These are phyloP conservation scores for Ovibos moschatus DNA, from an alignment of 2,113 vertebrate genomes.

Conservation along the genomic window DNA sequence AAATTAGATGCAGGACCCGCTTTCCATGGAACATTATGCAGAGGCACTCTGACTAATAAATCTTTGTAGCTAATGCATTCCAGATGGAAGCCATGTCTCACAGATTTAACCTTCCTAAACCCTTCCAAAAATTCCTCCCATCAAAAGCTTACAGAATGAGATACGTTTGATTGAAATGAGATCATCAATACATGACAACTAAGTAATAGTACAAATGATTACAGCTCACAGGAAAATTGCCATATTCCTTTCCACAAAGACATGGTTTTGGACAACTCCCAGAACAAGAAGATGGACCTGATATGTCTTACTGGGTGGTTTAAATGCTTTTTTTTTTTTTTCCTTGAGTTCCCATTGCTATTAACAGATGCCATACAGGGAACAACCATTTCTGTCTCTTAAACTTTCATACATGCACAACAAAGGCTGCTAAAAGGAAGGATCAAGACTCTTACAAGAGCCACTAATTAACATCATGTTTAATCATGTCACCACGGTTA, in stretches of 20 bases:
- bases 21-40: constrained; percentile 90
- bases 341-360: constrained; percentile 57
- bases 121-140: constrained; percentile 91
- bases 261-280: constrained; percentile 70
- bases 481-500: constrained; percentile 84
- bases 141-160: constrained; percentile 85
- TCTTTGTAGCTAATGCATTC: constrained; percentile 93
- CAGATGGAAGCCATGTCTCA: constrained; percentile 93
- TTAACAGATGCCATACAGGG: constrained; percentile 60
- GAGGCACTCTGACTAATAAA: constrained; percentile 92
- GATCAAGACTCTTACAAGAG: constrained; percentile 71
- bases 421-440: constrained; percentile 70
- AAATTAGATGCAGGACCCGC: constrained; percentile 87
- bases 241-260: constrained; percentile 74
- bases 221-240: constrained; percentile 78
- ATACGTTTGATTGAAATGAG: constrained; percentile 88
- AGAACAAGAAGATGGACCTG: constrained; percentile 69
- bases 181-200: constrained; percentile 89
- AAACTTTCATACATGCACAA: constrained; percentile 70
- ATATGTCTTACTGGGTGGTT: constrained; percentile 59
- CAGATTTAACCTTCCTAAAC: constrained; percentile 94
- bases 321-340: constrained; percentile 71
- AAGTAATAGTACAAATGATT: constrained; percentile 84
- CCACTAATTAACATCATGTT: constrained; percentile 84
- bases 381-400: constrained; percentile 70